Evolutionary conservation across 2,888 invertebrate genomes (phyloP).

Genomic region (Druceiella hillmani): DNA sequence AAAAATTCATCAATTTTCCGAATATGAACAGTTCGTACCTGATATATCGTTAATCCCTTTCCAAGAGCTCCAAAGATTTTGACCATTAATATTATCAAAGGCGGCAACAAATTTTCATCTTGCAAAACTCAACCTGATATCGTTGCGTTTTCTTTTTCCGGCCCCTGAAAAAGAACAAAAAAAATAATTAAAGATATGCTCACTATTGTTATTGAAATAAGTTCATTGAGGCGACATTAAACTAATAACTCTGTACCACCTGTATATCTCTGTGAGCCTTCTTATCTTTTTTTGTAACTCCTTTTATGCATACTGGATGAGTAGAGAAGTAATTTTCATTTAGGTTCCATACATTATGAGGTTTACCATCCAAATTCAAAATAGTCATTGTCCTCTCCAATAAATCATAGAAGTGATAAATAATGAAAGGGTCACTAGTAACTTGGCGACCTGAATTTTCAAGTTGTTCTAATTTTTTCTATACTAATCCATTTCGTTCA

Average conservation of each 20-base stretch:
- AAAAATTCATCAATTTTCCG: conserved; percentile 12
- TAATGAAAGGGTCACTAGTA: conserved; percentile 12
- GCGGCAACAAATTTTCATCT: conserved; percentile 4
- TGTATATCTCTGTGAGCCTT: conserved; percentile 7
- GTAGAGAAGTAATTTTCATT: conserved; percentile 5
- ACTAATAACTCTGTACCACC: conserved; percentile 1
- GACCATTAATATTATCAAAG: conserved; percentile 8
- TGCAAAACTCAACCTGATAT: conserved; percentile 4
- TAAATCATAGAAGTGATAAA: conserved; percentile 11
- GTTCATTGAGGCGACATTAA: too few species aligned
- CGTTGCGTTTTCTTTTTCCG: conserved; percentile 9
- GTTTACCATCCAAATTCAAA: conserved; percentile 8
- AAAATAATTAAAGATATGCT: conserved; percentile 4
- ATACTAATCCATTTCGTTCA: conserved; percentile 9
- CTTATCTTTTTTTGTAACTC: conserved; percentile 7
- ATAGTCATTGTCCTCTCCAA: conserved; percentile 9
- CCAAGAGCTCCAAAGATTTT: conserved; percentile 7
- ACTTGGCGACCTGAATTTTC: conserved; percentile 12
- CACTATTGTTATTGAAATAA: too few species aligned
- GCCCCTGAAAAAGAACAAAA: conserved; percentile 6
- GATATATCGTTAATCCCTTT: conserved; percentile 6
- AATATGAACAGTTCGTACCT: conserved; percentile 5
- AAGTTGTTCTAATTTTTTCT: conserved; percentile 11
- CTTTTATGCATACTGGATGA: conserved; percentile 4
- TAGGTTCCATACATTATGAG: conserved; percentile 4